phyloP scores from a whole-genome alignment of 2,797 vertebrate species.

The Gallinago stenura region DNA sequence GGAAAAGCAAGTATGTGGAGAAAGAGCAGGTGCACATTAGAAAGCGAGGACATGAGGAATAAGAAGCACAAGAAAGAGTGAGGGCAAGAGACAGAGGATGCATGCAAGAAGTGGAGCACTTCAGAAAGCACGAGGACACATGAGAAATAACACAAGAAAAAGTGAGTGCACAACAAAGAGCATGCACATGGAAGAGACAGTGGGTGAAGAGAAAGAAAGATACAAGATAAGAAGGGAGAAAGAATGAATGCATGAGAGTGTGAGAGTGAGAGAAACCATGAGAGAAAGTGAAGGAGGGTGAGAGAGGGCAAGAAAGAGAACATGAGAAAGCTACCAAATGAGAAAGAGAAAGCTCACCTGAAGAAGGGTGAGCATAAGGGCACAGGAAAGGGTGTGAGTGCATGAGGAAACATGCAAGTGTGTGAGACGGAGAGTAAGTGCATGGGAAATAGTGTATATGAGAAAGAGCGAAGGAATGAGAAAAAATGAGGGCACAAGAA shows the following conservation, averaged over 20 bases:
- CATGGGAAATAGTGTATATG: not conserved
- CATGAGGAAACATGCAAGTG: not conserved
- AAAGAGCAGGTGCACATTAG: not conserved
- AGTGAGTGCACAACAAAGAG: not conserved
- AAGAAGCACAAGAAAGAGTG: fast-evolving
- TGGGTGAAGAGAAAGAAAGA: fast-evolving
- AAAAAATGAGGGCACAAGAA: not conserved
- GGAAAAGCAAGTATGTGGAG: not conserved
- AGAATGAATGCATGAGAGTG: not conserved
- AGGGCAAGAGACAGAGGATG: not conserved
- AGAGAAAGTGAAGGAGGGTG: not conserved
- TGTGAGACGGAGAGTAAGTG: not conserved
- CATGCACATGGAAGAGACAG: not conserved
- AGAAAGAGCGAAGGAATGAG: not conserved
- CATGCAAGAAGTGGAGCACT: not conserved
- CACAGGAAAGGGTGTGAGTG: not conserved
- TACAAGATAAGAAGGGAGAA: not conserved
- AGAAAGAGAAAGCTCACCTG: not conserved
- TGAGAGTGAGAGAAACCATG: not conserved
- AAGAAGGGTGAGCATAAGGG: not conserved
- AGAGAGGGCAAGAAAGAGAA: not conserved
- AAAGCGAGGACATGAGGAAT: not conserved
- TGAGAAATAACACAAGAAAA: not conserved
- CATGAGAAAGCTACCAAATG: not conserved
- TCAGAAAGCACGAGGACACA: fast-evolving